Conservation (phyloP, 2,797 vertebrate species). For the Cygnus olor region DNA sequence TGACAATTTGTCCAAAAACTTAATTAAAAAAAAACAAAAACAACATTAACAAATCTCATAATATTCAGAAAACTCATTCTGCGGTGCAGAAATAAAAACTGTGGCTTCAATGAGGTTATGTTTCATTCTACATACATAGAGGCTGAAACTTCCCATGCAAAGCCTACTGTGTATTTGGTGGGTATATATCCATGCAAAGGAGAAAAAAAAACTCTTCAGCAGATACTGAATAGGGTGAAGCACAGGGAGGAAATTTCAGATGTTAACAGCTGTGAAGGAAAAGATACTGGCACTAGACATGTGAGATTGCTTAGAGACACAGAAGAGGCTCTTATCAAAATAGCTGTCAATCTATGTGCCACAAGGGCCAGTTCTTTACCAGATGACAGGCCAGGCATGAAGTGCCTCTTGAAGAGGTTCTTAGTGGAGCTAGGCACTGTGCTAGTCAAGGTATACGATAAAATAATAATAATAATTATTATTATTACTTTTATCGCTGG, state of each 20-base stretch:
- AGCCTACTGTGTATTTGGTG: background rate
- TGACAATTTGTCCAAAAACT: background rate
- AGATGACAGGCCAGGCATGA: background rate
- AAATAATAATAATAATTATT: background rate
- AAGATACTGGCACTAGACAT: background rate
- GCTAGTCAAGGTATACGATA: background rate
- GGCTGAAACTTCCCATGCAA: background rate
- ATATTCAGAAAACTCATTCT: background rate
- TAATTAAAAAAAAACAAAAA: background rate
- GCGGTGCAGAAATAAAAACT: background rate
- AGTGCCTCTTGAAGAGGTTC: background rate
- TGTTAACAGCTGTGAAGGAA: background rate
- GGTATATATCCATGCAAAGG: background rate
- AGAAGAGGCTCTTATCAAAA: background rate
- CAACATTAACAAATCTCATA: background rate
- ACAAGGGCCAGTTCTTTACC: background rate
- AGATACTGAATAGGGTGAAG: background rate
- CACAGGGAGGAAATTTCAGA: background rate
- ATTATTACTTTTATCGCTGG: background rate
- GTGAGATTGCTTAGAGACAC: background rate
- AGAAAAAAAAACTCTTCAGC: background rate
- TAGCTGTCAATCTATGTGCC: background rate
- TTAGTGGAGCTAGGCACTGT: background rate
- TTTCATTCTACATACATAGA: background rate
- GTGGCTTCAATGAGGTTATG: background rate